Evolutionary conservation across 2,888 invertebrate species (phyloP), one percentile per base, ranked within the genome.

Genomic region (Sesia apiformis): DNA sequence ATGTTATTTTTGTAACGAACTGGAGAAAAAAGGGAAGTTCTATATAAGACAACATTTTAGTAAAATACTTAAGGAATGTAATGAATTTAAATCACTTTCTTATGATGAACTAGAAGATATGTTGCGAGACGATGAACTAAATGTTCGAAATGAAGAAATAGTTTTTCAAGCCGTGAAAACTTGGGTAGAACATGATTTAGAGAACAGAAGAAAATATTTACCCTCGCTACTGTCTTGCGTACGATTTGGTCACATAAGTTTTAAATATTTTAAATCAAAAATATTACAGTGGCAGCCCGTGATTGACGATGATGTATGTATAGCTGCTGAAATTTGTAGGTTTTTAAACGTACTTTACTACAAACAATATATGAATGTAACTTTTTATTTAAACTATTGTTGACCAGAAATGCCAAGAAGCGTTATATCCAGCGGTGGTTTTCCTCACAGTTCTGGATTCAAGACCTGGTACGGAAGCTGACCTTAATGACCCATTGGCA

Each of bases 111-210:
- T 95, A 50, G 87, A 90, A 64, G 91, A 91, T 56, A 90, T 95
- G 59, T 81, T 95, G 52, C 78, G 86, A 53, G 93, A 94, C 67
- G 95, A 95, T 69, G 92, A 93, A 67, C 78, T 96, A 52, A 95
- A 95, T 76, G 92, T 93, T 38, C 90, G 91, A 58, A 91, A 91
- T 63, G 95, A 95, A 81, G 93, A 94, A 77, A 88, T 91, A 56
- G 94, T 94, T 49, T 95, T 94, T 76, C 93, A 94, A 73, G 93
- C 94, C 3, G 90, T 94, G 8, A 91, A 93, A 73, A 90, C 90
- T 52, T 96, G 96, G 96, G 83, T 93, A 39, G 92, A 93, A 65
- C 90, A 90, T 62, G 90, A 92, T 57, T 77, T 90, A 38, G 81
- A 83, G 51, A 87, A 84, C 55, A 85, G 94, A 65, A 88, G 82